These are phyloP conservation scores for Eulithis testata DNA, from an alignment of 2,888 invertebrate genomes.

Conservation along the genomic window DNA sequence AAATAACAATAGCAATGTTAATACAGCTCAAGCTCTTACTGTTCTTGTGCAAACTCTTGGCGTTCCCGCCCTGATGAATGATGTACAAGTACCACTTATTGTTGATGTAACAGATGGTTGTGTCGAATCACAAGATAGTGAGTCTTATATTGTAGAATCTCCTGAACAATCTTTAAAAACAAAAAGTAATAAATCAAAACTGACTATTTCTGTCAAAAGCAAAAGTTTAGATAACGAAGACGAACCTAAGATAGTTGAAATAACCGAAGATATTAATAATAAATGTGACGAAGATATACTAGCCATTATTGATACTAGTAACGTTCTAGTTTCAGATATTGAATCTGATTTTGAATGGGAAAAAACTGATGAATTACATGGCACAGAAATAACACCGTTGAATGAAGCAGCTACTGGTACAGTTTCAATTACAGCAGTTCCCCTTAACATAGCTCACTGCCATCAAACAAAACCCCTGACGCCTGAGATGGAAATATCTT, in stretches of 20 bases:
- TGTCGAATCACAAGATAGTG: slow-evolving; percentile 31
- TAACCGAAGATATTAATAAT: slow-evolving; percentile 59
- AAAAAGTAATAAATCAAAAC: slow-evolving; percentile 55
- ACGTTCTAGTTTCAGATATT: slow-evolving; percentile 86
- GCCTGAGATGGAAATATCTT: slow-evolving; percentile 83
- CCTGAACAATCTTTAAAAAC: slow-evolving; percentile 65
- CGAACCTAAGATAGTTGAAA: slow-evolving; percentile 72
- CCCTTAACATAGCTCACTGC: slow-evolving; percentile 72
- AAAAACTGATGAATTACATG: slow-evolving; percentile 70
- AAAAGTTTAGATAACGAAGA: slow-evolving; percentile 81
- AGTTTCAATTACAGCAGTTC: slow-evolving; percentile 70
- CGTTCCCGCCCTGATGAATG: slow-evolving; percentile 12
- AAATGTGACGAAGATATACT: slow-evolving; percentile 56
- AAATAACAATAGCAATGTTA: slow-evolving; percentile 56
- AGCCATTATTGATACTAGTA: slow-evolving; percentile 73
- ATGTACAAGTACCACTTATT: slow-evolving; percentile 10
- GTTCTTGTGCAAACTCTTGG: slow-evolving; percentile 27
- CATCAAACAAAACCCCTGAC: slow-evolving; percentile 75
- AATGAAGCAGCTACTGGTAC: slow-evolving; percentile 64
- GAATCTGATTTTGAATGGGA: slow-evolving; percentile 87
- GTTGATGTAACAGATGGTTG: slow-evolving; percentile 17
- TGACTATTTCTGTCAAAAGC: slow-evolving; percentile 67
- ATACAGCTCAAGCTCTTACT: slow-evolving; percentile 29
- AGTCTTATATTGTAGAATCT: slow-evolving; percentile 72
- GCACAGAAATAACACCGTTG: slow-evolving; percentile 46